Conservation (phyloP, 2,797 vertebrate species). For the Coendou prehensilis region DNA sequence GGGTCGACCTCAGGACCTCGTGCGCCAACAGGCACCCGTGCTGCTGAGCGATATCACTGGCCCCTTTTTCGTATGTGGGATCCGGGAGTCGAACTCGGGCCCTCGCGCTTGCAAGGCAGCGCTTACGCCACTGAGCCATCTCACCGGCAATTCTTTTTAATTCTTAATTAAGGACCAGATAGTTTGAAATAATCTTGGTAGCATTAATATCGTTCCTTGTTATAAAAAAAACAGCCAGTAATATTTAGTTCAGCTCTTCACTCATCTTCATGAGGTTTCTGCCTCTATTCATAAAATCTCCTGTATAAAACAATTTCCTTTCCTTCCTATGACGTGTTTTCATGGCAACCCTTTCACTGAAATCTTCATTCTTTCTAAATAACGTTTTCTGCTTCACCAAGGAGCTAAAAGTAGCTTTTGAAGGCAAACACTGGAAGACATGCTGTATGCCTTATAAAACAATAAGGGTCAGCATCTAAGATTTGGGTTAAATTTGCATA, state of each 20-base stretch:
- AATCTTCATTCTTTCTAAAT: conserved; percentile 55
- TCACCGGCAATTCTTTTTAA: not conserved
- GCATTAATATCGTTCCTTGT: not conserved
- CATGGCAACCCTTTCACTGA: not conserved
- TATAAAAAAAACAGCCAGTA: not conserved
- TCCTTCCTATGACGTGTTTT: conserved; percentile 1
- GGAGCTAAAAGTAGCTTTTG: not conserved
- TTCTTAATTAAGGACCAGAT: not conserved
- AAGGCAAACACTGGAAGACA: not conserved
- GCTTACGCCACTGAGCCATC: too few species aligned
- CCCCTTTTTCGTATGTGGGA: too few species aligned
- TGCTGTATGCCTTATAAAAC: not conserved
- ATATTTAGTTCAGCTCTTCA: not conserved
- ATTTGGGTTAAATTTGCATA: not conserved
- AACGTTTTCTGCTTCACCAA: not conserved
- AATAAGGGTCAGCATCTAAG: not conserved
- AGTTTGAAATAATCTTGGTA: not conserved
- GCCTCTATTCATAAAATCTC: not conserved
- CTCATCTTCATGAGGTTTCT: not conserved
- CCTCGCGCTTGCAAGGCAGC: too few species aligned
- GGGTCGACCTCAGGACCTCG: too few species aligned
- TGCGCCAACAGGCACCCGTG: too few species aligned
- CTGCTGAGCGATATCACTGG: too few species aligned
- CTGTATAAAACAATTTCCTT: not conserved
- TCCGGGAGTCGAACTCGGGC: too few species aligned